These are phyloP conservation scores for Sebastes itinus DNA, from an alignment of 2,797 vertebrate genomes.

Conservation along the genomic window DNA sequence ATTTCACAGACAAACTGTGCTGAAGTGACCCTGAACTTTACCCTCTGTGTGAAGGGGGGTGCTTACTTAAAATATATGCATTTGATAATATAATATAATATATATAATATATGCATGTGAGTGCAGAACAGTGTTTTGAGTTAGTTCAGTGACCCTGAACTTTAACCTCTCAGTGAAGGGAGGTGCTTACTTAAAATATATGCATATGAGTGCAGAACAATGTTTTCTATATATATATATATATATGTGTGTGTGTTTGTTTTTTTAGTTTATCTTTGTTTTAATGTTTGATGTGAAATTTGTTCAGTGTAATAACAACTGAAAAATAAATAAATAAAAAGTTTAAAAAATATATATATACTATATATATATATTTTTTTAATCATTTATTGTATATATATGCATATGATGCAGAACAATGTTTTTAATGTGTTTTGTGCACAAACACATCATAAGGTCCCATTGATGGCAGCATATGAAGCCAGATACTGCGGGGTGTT, in stretches of 20 bases:
- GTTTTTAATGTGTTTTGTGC: background rate
- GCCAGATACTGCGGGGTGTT: constrained; percentile 71
- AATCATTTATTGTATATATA: background rate
- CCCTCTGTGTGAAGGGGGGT: background rate
- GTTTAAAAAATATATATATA: no score
- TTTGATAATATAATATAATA: no score
- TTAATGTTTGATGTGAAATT: no score
- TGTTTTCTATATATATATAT: background rate
- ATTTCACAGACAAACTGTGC: no score
- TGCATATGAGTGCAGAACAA: background rate
- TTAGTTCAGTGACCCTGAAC: background rate
- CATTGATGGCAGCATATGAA: background rate
- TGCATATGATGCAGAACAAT: background rate
- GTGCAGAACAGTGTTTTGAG: no score
- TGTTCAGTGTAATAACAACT: no score
- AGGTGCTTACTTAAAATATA: background rate
- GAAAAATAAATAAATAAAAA: no score
- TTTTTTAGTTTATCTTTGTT: no score
- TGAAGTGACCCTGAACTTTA: background rate
- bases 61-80: no score
- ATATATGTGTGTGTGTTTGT: no score
- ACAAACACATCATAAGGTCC: background rate
- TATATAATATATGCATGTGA: no score
- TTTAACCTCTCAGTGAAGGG: background rate
- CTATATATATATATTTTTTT: no score